A percentile compares a stretch with the other conserved stretches of the same genome.
phyloP scores from a whole-genome alignment of 2,888 invertebrate genomes.

The Tenthredo livida region DNA sequence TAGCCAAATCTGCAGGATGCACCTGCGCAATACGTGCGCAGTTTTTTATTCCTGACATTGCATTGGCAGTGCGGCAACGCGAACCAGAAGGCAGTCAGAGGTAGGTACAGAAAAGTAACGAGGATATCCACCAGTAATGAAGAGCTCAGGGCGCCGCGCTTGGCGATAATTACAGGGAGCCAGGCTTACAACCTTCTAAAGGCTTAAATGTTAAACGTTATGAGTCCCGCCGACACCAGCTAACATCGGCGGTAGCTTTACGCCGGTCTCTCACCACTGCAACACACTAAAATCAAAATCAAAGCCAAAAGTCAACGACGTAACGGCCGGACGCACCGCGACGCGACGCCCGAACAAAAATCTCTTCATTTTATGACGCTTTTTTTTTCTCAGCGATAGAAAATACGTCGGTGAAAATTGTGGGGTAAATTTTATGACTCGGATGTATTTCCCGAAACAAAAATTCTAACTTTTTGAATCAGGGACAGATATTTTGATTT shows the following conservation, averaged over 20 bases:
- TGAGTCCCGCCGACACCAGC: slow-evolving; percentile 68
- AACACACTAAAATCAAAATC: slow-evolving; percentile 45
- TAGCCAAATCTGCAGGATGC: neutral
- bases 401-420: neutral
- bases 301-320: slow-evolving; percentile 26
- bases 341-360: neutral
- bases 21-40: neutral
- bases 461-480: neutral
- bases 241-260: slow-evolving; percentile 74
- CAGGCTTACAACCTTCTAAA: slow-evolving; percentile 78
- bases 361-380: too few relatives aligned
- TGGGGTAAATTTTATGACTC: neutral
- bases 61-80: neutral
- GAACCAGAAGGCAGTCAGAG: slow-evolving; percentile 59
- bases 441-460: neutral
- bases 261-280: slow-evolving; percentile 63
- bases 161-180: slow-evolving; percentile 78
- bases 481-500: neutral
- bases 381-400: neutral
- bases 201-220: slow-evolving; percentile 78
- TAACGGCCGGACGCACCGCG: neutral
- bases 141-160: slow-evolving; percentile 78
- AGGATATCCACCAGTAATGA: slow-evolving; percentile 77
- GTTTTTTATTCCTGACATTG: neutral
- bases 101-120: slow-evolving; percentile 75